Base-by-base conservation (phyloP, 2,888 invertebrate genomes). In the Chouioia cunea region DNA sequence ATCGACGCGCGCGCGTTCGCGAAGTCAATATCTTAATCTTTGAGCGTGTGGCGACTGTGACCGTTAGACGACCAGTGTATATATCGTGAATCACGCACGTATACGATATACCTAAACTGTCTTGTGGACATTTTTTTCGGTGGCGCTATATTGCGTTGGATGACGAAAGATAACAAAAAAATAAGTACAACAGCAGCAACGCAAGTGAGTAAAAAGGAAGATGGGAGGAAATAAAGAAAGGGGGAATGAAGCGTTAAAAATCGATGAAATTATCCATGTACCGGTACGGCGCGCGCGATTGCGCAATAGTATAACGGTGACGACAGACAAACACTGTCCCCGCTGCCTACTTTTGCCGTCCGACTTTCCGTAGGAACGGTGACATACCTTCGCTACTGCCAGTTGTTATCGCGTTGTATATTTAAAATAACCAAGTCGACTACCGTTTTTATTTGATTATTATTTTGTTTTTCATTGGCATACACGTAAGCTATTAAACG, bases 221-320 rank as follows among this genome's bases (percentile, higher is more conserved):
- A 23, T n/a, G 46, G 50, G 23, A 66, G 57, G 48, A 44, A 75
- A 76, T 58, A 65, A 69, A 70, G 69, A 75, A 57, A 68, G 43
- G 57, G 52, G 62, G 62, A 46, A 60, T 67, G 53, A 52, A 54
- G 70, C 70, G 73, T 10, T 66, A 70, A 62, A 66, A 63, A 36
- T 47, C 50, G 74, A 69, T 47, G 65, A 73, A 76, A 66, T 62
- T 3, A 52, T 52, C 4, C 18, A 6, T 22, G 62, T 68, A 76
- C 67, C 73, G 71, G 54, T 70, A 74, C 36, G 10, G 36, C 36
- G 36, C 36, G 16, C 15, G 10, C 54, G 18, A 64, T 64, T 56
- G 54, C 64, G 27, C 64, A 64, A 54, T 74, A 59, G 47, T 18
- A 65, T 65, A 65, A 65, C 63, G 63, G 63, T n/a, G 53, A 23